Evolutionary conservation across 2,113 vertebrate genomes (phyloP).

Genomic region (Leptobrachium ailaonicum): DNA sequence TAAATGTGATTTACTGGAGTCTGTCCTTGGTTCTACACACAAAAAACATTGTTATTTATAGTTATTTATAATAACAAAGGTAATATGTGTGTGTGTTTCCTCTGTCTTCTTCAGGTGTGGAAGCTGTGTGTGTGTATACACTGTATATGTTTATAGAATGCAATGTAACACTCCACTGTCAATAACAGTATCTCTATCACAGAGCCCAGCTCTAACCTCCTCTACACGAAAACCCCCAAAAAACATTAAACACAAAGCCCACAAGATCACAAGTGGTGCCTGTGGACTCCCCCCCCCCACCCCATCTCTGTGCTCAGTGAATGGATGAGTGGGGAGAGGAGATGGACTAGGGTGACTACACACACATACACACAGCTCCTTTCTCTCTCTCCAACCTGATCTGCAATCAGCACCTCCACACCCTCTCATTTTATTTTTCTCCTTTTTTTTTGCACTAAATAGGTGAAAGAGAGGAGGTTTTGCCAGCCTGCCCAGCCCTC

Average conservation of each 20-base stretch:
- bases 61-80: too few relatives aligned
- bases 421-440: background rate
- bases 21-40: too few relatives aligned
- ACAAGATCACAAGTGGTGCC: too few relatives aligned
- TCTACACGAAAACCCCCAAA: background rate
- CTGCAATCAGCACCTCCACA: constrained; percentile 12
- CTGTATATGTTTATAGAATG: too few relatives aligned
- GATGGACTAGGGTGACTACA: background rate
- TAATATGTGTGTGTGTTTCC: too few relatives aligned
- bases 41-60: too few relatives aligned
- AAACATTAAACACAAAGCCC: background rate
- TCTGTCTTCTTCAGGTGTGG: too few relatives aligned
- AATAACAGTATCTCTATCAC: background rate
- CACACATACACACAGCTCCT: background rate
- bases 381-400: constrained; percentile 10
- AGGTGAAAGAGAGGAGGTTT: constrained; percentile 26
- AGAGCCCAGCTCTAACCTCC: background rate
- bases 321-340: constrained; percentile 11
- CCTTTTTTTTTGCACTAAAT: background rate
- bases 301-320: constrained; percentile 17
- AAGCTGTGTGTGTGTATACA: too few relatives aligned
- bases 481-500: background rate
- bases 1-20: too few relatives aligned
- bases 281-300: too few relatives aligned
- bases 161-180: too few relatives aligned